A percentile compares a stretch with the other conserved stretches of the same genome.
These are phyloP conservation scores for Bos javanicus DNA, from an alignment of 2,113 vertebrate genomes.

Conservation along the genomic window DNA sequence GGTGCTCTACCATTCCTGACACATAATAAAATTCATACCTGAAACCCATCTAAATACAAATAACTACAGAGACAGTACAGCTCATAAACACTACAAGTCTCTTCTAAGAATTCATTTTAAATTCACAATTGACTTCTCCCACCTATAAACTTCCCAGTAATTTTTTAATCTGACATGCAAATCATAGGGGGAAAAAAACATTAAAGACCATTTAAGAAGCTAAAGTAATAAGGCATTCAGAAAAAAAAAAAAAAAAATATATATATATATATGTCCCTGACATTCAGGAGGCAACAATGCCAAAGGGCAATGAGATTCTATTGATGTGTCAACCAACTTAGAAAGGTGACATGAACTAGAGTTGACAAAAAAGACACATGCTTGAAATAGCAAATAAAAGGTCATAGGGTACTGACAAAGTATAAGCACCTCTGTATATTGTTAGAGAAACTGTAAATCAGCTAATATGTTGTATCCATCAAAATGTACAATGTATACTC, in stretches of 20 bases:
- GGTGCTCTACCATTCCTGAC: not conserved
- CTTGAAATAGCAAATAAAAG: not conserved
- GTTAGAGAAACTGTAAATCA: not conserved
- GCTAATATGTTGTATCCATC: not conserved
- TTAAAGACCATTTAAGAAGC: constrained; percentile 12
- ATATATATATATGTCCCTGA: not conserved
- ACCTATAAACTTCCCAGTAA: not conserved
- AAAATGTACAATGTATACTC: not conserved
- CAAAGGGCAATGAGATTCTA: not conserved
- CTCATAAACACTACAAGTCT: not conserved
- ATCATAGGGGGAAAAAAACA: not conserved
- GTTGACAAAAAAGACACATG: not conserved
- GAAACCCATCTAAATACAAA: not conserved
- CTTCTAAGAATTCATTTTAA: constrained; percentile 25
- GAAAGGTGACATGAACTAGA: not conserved
- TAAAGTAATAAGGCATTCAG: not conserved
- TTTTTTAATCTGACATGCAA: not conserved
- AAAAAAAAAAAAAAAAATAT: not conserved
- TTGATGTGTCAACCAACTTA: not conserved
- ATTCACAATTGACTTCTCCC: not conserved
- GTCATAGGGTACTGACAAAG: not conserved
- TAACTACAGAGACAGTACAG: not conserved
- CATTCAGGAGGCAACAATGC: not conserved
- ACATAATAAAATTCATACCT: not conserved
- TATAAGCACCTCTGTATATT: not conserved